Base-by-base conservation (phyloP, 2,888 invertebrate genomes). In the Seira musarum region DNA sequence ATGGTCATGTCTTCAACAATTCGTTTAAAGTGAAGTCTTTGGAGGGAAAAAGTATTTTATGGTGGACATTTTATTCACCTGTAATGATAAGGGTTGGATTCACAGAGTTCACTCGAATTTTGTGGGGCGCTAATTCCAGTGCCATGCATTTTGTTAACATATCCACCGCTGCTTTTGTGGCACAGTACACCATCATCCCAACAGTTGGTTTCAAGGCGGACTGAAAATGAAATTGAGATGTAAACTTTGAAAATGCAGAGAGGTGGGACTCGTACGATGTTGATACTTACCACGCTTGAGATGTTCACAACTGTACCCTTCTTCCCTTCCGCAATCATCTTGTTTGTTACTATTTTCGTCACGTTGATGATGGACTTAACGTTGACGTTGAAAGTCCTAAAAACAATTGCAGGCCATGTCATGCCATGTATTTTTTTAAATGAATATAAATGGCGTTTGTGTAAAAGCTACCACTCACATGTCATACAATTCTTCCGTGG, bases 1-100 rank as follows among this genome's bases (percentile, higher is more conserved):
- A n/a, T n/a, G n/a, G n/a, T n/a, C n/a, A n/a, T n/a, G n/a, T n/a
- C n/a, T n/a, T n/a, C n/a, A n/a, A n/a, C n/a, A n/a, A n/a, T n/a
- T n/a, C n/a, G n/a, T n/a, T n/a, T n/a, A n/a, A n/a, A n/a, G n/a
- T n/a, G n/a, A n/a, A n/a, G n/a, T n/a, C 10, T 46, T 22, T 49
- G 24, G 22, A 22, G 67, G 30, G 46, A 5, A 49, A 19, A 57
- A n/a, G 30, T 30, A 8, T 8, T 30, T 30, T 5, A 30, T 30
- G 8, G 30, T 30, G 30, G 2, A 30, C 30, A 53, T 53, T 53
- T 53, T 53, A n/a, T 13, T 46, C 94, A 73, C 93, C 94, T 0
- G 98, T 98, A 91, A 96, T 90, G n/a, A 96, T 94, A 0, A 96
- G 96, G 0, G 98, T 98, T 0, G 98, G 98, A 89, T 97, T 96